These are phyloP conservation scores for Mnemiopsis leidyi DNA, from an alignment of 37 sponge, comb jelly and placozoan genomes.

Conservation along the genomic window DNA sequence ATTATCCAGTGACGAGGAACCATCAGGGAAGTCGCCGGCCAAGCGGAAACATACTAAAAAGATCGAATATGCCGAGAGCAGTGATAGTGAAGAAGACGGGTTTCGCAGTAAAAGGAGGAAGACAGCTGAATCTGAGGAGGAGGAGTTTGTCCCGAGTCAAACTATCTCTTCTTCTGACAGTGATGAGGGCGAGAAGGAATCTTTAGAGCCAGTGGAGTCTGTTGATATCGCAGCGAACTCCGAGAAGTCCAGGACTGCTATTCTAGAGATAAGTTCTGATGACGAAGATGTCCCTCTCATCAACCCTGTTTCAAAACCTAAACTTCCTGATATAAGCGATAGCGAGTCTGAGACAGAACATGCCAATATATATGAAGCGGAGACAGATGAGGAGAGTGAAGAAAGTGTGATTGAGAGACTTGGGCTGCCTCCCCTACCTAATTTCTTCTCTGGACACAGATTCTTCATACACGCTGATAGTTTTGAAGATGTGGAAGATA, in stretches of 20 bases:
- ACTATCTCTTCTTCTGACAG: background rate
- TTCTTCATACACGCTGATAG: slow-evolving; percentile 55
- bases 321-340: slow-evolving; percentile 8
- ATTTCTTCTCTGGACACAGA: slow-evolving; percentile 47
- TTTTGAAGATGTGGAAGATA: background rate
- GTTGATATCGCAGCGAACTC: background rate
- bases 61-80: background rate
- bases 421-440: slow-evolving; percentile 10
- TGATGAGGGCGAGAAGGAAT: background rate
- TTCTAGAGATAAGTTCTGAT: background rate
- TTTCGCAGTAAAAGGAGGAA: background rate
- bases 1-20: background rate
- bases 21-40: background rate
- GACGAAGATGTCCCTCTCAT: background rate
- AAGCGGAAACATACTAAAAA: slow-evolving; percentile 9
- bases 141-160: background rate
- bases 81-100: background rate
- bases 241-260: background rate
- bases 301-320: background rate
- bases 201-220: background rate
- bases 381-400: slow-evolving; percentile 54
- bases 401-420: background rate
- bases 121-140: background rate
- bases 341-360: slow-evolving; percentile 10
- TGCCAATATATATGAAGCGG: background rate